These are phyloP conservation scores for Eupithecia pulchellata DNA, from an alignment of 2,888 invertebrate genomes.

Conservation along the genomic window DNA sequence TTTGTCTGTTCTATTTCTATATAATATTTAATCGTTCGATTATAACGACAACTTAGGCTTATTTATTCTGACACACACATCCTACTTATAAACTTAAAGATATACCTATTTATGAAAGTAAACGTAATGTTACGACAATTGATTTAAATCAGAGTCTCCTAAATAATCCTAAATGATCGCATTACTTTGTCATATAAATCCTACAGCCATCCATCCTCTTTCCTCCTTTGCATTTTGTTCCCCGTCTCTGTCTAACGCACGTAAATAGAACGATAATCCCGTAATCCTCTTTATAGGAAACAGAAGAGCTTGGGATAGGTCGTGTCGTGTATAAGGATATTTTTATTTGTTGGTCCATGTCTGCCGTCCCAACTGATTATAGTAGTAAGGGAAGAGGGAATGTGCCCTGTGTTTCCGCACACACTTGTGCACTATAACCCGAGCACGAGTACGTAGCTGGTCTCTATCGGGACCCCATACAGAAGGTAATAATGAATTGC, in stretches of 20 bases:
- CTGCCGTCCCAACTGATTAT: not conserved
- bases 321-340: constrained; percentile 39
- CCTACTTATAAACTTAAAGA: not conserved
- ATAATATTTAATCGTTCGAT: not conserved
- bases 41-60: not conserved
- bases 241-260: constrained; percentile 10
- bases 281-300: constrained; percentile 43
- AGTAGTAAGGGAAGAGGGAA: not conserved
- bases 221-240: not conserved
- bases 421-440: not conserved
- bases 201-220: constrained; percentile 14
- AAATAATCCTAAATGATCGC: constrained; percentile 24
- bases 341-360: not conserved
- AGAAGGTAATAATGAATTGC: too few species aligned
- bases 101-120: not conserved
- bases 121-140: not conserved
- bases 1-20: too few species aligned
- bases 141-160: not conserved
- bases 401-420: not conserved
- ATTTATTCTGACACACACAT: not conserved
- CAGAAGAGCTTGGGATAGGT: constrained; percentile 42
- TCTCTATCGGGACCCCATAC: too few species aligned
- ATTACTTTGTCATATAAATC: constrained; percentile 14
- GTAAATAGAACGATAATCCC: constrained; percentile 30
- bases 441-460: too few species aligned